Conservation (phyloP, 1,140 invertebrate genomes). For the Tyrophagus putrescentiae region DNA sequence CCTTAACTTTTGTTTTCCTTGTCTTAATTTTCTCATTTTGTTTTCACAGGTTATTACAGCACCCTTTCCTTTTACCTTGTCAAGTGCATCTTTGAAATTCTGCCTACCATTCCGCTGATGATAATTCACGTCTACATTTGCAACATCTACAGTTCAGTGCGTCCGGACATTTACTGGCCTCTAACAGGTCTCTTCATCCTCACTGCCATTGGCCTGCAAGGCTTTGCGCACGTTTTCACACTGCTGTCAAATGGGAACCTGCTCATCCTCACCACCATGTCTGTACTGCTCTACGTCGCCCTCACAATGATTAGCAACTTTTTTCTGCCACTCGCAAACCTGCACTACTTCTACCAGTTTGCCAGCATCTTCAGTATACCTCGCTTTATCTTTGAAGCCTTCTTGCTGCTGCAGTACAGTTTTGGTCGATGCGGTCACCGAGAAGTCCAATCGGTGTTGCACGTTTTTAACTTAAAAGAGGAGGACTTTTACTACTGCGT, state of each 20-base stretch:
- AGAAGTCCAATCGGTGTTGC: not conserved
- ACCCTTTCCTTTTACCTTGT: constrained; percentile 1
- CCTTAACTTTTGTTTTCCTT: not conserved
- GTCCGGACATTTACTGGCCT: not conserved
- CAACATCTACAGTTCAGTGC: not conserved
- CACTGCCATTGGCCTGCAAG: constrained; percentile 2
- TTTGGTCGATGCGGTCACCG: constrained; percentile 9
- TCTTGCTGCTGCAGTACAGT: constrained; percentile 14
- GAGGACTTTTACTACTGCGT: not conserved
- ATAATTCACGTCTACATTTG: not conserved
- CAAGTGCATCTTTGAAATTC: not conserved
- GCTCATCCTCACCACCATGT: not conserved
- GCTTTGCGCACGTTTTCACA: not conserved
- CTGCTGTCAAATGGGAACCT: not conserved
- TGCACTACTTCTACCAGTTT: constrained; percentile 9
- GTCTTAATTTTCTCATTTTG: not conserved
- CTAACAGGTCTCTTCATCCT: not conserved
- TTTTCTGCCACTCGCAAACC: too few relatives aligned
- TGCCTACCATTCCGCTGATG: not conserved
- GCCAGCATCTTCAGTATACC: not conserved
- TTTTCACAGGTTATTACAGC: not conserved
- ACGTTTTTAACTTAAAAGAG: not conserved
- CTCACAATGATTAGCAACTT: too few relatives aligned
- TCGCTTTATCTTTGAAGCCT: constrained; percentile 4
- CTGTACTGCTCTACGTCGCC: not conserved